These are phyloP conservation scores for Adelosebastes latens DNA, from an alignment of 2,797 vertebrate species.

Conservation along the genomic window DNA sequence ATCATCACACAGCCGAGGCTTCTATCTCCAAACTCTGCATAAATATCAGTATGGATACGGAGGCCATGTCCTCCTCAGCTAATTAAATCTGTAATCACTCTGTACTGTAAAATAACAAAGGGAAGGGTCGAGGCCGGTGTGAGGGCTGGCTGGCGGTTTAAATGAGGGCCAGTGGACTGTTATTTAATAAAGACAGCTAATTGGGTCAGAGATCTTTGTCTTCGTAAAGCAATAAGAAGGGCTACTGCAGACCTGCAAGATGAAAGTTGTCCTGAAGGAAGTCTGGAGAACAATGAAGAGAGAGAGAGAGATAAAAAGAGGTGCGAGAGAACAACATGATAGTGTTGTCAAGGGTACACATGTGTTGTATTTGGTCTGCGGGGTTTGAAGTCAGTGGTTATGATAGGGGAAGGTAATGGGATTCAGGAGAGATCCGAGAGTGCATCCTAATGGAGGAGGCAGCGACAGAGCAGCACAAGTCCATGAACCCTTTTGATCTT, in stretches of 20 bases:
- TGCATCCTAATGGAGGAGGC: constrained; percentile 22
- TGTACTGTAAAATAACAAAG: constrained; percentile 66
- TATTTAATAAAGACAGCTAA: constrained; percentile 74
- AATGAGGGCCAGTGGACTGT: constrained; percentile 60
- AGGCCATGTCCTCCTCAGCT: constrained; percentile 67
- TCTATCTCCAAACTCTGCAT: constrained; percentile 39
- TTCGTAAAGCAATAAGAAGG: constrained; percentile 29
- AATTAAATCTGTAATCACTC: constrained; percentile 79
- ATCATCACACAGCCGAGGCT: constrained; percentile 33
- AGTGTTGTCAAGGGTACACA: constrained; percentile 28
- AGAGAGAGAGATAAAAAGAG: constrained; percentile 5
- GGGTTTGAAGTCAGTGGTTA: constrained; percentile 31
- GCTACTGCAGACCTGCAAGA: constrained; percentile 29
- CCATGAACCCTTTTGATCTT: not conserved
- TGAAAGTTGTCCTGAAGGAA: constrained; percentile 44
- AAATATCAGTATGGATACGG: constrained; percentile 67
- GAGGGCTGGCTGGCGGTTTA: constrained; percentile 39
- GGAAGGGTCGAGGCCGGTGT: not conserved
- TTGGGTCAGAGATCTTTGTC: constrained; percentile 67
- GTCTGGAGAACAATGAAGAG: constrained; percentile 28
- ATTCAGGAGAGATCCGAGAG: constrained; percentile 14
- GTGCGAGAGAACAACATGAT: constrained; percentile 22
- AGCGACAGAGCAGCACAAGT: not conserved
- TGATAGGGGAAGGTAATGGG: constrained; percentile 33
- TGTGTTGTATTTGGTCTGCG: constrained; percentile 24